Evolutionary conservation across 2,113 vertebrate species (phyloP).

Genomic region (Leptosomus discolor): DNA sequence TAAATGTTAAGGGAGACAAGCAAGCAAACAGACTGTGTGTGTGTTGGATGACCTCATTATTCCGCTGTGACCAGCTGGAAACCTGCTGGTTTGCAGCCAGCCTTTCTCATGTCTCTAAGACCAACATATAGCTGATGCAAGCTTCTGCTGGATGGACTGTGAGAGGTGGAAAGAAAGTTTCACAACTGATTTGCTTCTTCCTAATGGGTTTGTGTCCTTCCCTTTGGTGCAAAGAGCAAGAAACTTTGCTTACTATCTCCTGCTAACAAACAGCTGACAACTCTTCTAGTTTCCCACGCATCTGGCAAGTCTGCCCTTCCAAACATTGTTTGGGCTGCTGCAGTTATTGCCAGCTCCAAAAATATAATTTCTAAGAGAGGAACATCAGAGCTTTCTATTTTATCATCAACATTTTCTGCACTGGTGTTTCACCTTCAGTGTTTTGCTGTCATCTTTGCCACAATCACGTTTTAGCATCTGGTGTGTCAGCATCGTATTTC

Average conservation of each 20-base stretch:
- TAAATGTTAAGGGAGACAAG: constrained; percentile 32
- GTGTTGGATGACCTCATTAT: constrained; percentile 7
- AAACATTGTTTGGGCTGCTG: neutral
- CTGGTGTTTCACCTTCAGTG: constrained; percentile 54
- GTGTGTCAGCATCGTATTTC: constrained; percentile 62
- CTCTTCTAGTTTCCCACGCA: neutral
- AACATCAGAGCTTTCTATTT: neutral
- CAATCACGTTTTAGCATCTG: constrained; percentile 48
- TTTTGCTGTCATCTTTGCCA: constrained; percentile 48
- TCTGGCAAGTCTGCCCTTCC: neutral
- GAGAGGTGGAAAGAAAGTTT: neutral
- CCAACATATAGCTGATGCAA: neutral
- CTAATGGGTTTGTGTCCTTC: neutral
- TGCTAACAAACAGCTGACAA: neutral
- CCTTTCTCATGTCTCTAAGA: neutral
- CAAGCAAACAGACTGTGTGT: neutral
- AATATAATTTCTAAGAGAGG: neutral
- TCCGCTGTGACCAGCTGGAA: neutral
- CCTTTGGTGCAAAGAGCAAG: neutral
- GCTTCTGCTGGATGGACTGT: neutral
- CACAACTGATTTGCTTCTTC: neutral
- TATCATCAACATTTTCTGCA: neutral
- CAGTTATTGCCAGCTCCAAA: neutral
- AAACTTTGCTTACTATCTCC: neutral
- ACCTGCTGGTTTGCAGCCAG: neutral